These are phyloP conservation scores for Yasuhikotakia modesta DNA, from an alignment of 2,797 vertebrate genomes.

Conservation along the genomic window DNA sequence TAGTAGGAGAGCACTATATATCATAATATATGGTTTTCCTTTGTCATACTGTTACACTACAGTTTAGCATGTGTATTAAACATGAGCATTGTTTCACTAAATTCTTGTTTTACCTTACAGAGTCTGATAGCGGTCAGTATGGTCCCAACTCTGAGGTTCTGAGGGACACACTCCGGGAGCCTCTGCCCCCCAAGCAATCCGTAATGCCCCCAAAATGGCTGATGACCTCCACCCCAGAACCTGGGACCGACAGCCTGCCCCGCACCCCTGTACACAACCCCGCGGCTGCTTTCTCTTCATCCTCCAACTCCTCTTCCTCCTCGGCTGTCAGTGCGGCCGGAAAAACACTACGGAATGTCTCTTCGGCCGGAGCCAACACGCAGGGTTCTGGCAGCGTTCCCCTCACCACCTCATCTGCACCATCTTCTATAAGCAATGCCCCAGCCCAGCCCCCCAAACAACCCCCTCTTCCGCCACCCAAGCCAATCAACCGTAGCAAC, in stretches of 20 bases:
- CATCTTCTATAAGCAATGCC: constrained; percentile 36
- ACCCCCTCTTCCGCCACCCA: constrained; percentile 92
- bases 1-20: background rate
- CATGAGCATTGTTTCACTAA: constrained; percentile 17
- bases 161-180: constrained; percentile 79
- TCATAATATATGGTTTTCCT: background rate
- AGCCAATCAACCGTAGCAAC: constrained; percentile 89
- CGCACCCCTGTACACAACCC: constrained; percentile 72
- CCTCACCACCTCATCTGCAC: constrained; percentile 61
- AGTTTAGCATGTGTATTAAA: background rate
- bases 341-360: constrained; percentile 79
- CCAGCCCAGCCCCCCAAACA: constrained; percentile 80
- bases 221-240: constrained; percentile 79
- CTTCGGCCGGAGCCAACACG: constrained; percentile 71
- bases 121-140: constrained; percentile 80
- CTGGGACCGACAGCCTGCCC: constrained; percentile 70
- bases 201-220: constrained; percentile 89
- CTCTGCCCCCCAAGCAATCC: constrained; percentile 80
- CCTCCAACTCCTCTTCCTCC: constrained; percentile 61
- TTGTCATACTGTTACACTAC: background rate
- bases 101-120: constrained; percentile 66
- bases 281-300: constrained; percentile 66
- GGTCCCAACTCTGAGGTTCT: constrained; percentile 76
- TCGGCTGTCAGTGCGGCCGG: constrained; percentile 60
- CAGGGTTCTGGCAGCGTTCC: constrained; percentile 62